A percentile compares a stretch with the other conserved stretches of the same genome.
These are phyloP conservation scores for Podiceps cristatus DNA, from an alignment of 2,113 vertebrate genomes.

Conservation along the genomic window DNA sequence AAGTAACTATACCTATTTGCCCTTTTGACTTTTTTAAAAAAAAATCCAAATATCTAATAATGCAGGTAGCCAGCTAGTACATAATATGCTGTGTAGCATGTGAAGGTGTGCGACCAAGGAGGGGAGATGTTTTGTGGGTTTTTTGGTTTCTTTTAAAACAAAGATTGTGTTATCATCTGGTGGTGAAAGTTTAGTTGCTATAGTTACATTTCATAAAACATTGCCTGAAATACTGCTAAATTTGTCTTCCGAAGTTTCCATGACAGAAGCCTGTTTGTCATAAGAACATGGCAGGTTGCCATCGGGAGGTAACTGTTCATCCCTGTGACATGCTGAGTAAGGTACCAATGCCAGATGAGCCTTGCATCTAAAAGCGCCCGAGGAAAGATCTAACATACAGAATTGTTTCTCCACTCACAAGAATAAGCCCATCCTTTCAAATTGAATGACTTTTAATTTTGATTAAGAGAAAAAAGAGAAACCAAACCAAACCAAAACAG, in stretches of 20 bases:
- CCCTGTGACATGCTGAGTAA: background rate
- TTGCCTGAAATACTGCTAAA: background rate
- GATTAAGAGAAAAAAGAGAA: background rate
- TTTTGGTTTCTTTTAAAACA: background rate
- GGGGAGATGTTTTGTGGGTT: background rate
- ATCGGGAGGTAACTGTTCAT: background rate
- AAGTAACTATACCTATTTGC: background rate
- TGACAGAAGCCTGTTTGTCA: background rate
- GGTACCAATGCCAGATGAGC: background rate
- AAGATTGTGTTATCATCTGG: background rate
- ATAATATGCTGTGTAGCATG: background rate
- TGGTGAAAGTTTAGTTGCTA: background rate
- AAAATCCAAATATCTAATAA: background rate
- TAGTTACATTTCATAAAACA: background rate
- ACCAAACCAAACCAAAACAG: too few relatives aligned
- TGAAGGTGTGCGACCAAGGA: background rate
- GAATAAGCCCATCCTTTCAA: background rate
- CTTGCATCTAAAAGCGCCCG: background rate
- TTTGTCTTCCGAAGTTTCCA: background rate
- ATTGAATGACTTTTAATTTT: background rate
- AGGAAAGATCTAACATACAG: background rate
- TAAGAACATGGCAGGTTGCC: background rate
- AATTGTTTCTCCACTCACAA: background rate
- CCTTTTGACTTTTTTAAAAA: background rate
- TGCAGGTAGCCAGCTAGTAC: background rate